Evolutionary conservation across 2,888 invertebrate species (phyloP), one percentile per base, ranked within the genome.

Genomic region (Limnephilus lunatus): DNA sequence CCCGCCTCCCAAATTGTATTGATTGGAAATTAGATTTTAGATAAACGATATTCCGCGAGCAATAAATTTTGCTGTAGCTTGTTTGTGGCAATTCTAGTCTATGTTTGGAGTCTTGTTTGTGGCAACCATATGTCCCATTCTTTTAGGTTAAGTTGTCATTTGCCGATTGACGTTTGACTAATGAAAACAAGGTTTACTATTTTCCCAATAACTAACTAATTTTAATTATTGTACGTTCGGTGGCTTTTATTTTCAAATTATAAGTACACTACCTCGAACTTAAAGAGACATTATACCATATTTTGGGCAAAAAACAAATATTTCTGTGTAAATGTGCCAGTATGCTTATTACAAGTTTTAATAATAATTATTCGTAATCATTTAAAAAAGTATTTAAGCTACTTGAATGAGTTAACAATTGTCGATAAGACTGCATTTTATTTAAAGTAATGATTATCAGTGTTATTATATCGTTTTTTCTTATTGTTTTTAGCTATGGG

Each of bases 401-500:
- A n/a, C 48, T 35, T 30, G 48, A 12, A 30, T 88, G 68, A 25
- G n/a, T 68, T 88, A 32, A 11, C 12, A n/a, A 15, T 1, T 44
- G 12, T 11, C 25, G 25, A 19, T 31, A 88, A 88, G 68, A 3
- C 19, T 32, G 25, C 2, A 2, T 86, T 68, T 88, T 68, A 15
- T 80, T 9, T 35, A 89, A 19, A 12, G 11, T 68, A 68, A 68
- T 9, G 68, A 25, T 68, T 68, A 1, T 1, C 30, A 68, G 68
- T 68, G 25, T 80, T 15, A 32, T 80, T n/a, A 81, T 81, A 81
- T 44, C 85, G n/a, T 4, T 68, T 68, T 68, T 68, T 68, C 9
- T 7, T 68, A n/a, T 68, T 68, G 68, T 68, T 92, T 91, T 82
- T 44, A 90, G 94, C 94, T 94, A 98, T 98, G 98, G 97, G 97